These are phyloP conservation scores for Lepidothrix coronata DNA, from an alignment of 2,113 vertebrate species.

Conservation along the genomic window DNA sequence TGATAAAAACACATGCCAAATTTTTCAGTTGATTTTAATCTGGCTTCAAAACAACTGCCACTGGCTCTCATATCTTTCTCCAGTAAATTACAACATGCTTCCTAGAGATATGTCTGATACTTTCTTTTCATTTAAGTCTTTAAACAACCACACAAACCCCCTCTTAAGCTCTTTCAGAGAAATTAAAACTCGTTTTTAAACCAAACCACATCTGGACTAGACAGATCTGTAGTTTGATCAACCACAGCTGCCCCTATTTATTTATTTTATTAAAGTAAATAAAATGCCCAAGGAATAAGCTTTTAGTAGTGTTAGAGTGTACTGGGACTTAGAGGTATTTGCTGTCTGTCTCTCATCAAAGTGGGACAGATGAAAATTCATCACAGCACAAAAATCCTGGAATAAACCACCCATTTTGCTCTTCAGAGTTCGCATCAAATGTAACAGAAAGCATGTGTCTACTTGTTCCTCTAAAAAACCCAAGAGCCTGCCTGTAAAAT, in stretches of 20 bases:
- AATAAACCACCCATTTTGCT: neutral
- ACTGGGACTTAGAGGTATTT: neutral
- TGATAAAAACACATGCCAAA: neutral
- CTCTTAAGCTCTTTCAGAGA: neutral
- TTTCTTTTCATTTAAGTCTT: neutral
- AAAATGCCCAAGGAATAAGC: neutral
- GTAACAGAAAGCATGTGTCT: neutral
- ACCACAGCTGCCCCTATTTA: neutral
- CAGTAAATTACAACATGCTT: neutral
- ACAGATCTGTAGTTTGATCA: neutral
- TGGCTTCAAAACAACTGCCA: constrained; percentile 1
- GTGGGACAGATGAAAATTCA: neutral
- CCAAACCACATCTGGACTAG: neutral
- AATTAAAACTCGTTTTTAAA: neutral
- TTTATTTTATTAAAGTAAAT: neutral
- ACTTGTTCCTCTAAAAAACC: neutral
- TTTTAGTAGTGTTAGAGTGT: neutral
- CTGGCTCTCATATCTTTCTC: neutral
- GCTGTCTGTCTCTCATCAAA: neutral
- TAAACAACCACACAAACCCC: neutral
- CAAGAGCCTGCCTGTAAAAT: neutral
- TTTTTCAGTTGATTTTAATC: constrained; percentile 22
- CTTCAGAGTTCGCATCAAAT: neutral
- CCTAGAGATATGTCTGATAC: neutral
- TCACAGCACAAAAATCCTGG: neutral